These are phyloP conservation scores for Hypomecis atomaria DNA, from an alignment of 2,888 invertebrate genomes.

Conservation along the genomic window DNA sequence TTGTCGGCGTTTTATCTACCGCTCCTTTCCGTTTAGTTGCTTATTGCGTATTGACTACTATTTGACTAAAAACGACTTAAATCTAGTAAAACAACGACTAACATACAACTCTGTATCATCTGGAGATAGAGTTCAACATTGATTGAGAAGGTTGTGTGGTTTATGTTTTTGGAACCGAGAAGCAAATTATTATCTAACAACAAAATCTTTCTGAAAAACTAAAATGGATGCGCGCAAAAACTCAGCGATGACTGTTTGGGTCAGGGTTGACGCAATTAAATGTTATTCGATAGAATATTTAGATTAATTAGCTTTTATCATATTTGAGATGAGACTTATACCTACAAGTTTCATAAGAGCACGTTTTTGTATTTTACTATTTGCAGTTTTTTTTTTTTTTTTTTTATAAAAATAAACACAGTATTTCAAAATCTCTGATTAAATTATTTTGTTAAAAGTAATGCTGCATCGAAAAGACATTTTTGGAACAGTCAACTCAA, in stretches of 20 bases:
- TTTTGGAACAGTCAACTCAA: too few relatives aligned
- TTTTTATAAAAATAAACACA: too few relatives aligned
- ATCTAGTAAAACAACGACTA: neutral
- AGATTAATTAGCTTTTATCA: neutral
- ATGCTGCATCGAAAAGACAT: too few relatives aligned
- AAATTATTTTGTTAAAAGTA: too few relatives aligned
- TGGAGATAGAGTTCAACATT: constrained; percentile 31
- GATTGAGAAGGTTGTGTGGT: neutral
- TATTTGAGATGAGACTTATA: too few relatives aligned
- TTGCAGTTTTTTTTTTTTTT: too few relatives aligned
- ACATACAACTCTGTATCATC: constrained; percentile 20
- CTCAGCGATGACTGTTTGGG: constrained; percentile 56
- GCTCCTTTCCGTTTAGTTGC: constrained; percentile 81
- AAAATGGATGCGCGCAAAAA: constrained; percentile 80
- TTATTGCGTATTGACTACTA: constrained; percentile 61
- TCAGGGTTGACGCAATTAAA: constrained; percentile 66
- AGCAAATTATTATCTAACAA: constrained; percentile 73
- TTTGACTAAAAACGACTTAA: constrained; percentile 27
- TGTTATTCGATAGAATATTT: neutral
- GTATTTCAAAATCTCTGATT: too few relatives aligned
- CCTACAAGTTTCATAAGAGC: too few relatives aligned
- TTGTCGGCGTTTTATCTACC: constrained; percentile 82
- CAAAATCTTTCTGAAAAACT: constrained; percentile 80
- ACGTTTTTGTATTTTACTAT: too few relatives aligned
- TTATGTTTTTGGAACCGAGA: constrained; percentile 39